Percentiles rank a stretch among this genome's conserved stretches.
phyloP scores from a whole-genome alignment of 2,797 vertebrate genomes.

The Xenentodon cancila region DNA sequence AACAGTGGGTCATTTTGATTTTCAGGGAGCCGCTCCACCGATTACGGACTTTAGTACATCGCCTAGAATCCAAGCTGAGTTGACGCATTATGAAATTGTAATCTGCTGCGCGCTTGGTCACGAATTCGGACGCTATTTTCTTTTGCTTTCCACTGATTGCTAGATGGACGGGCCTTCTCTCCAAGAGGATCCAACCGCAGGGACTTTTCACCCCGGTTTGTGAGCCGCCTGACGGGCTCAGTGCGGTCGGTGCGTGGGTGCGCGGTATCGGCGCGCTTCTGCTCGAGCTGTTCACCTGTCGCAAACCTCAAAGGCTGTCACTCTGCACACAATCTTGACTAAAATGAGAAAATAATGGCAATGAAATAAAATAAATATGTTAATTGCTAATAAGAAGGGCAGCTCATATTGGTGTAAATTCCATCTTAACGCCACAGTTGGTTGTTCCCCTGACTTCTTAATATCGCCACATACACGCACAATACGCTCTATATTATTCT shows the following conservation, averaged over 20 bases:
- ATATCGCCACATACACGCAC: constrained; percentile 1
- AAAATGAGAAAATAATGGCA: too few species aligned
- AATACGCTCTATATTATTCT: too few species aligned
- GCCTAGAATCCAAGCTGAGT: constrained; percentile 26
- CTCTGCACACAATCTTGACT: constrained; percentile 18
- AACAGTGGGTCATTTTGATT: constrained; percentile 29
- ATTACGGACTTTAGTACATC: constrained; percentile 39
- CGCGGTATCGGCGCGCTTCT: constrained; percentile 59
- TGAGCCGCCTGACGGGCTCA: constrained; percentile 43
- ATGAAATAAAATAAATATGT: too few species aligned
- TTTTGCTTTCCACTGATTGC: constrained; percentile 29
- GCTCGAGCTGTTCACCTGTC: constrained; percentile 55
- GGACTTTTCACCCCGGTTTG: constrained; percentile 50
- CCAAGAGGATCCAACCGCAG: constrained; percentile 41
- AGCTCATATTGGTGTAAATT: background rate
- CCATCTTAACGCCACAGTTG: constrained; percentile 32
- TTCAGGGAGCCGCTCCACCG: constrained; percentile 35
- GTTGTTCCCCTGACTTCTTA: constrained; percentile 25
- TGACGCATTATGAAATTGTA: constrained; percentile 43
- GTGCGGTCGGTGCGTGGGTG: constrained; percentile 64
- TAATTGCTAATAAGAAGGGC: too few species aligned
- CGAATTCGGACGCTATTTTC: constrained; percentile 48
- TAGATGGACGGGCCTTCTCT: constrained; percentile 42
- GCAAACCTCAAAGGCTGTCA: constrained; percentile 41
- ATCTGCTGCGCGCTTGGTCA: constrained; percentile 29